Percentiles rank a stretch among this genome's conserved stretches.
These are phyloP conservation scores for Operophtera brumata DNA, from an alignment of 2,888 invertebrate genomes.

Conservation along the genomic window DNA sequence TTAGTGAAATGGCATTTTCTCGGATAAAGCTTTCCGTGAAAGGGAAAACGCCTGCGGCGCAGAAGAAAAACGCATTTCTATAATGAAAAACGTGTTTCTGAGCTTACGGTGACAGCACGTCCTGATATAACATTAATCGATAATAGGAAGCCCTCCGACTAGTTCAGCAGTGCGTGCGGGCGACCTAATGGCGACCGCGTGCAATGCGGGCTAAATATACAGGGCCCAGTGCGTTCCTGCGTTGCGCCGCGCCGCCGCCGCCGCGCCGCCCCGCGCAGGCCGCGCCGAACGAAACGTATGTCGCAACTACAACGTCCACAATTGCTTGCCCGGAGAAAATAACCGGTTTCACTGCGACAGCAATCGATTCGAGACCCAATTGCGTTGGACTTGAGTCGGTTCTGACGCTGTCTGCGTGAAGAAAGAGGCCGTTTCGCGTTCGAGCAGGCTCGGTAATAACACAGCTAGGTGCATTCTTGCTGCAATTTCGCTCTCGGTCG, in stretches of 20 bases:
- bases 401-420: conserved; percentile 39
- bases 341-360: conserved; percentile 59
- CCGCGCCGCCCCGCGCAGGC: conserved; percentile 38
- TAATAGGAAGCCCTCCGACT: conserved; percentile 79
- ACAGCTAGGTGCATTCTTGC: conserved; percentile 80
- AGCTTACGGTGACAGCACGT: conserved; percentile 53
- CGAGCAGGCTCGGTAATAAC: conserved; percentile 68
- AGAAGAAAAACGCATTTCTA: conserved; percentile 60
- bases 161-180: conserved; percentile 80
- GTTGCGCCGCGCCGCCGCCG: conserved; percentile 41
- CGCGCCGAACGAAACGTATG: conserved; percentile 68
- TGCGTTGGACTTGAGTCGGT: conserved; percentile 41
- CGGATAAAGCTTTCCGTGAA: conserved; percentile 57
- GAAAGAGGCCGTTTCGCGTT: conserved; percentile 67
- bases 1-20: conserved; percentile 65
- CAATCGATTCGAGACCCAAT: conserved; percentile 51
- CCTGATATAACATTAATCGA: conserved; percentile 75
- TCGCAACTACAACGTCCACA: conserved; percentile 71
- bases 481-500: conserved; percentile 82
- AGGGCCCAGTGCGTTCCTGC: conserved; percentile 59
- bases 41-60: conserved; percentile 59
- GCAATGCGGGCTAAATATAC: conserved; percentile 80
- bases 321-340: conserved; percentile 69
- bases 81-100: conserved; percentile 54
- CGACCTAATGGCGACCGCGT: conserved; percentile 74